A percentile compares a stretch with the other conserved stretches of the same genome.
These are phyloP conservation scores for Hyperoodon ampullatus DNA, from an alignment of 2,113 vertebrate genomes.

Conservation along the genomic window DNA sequence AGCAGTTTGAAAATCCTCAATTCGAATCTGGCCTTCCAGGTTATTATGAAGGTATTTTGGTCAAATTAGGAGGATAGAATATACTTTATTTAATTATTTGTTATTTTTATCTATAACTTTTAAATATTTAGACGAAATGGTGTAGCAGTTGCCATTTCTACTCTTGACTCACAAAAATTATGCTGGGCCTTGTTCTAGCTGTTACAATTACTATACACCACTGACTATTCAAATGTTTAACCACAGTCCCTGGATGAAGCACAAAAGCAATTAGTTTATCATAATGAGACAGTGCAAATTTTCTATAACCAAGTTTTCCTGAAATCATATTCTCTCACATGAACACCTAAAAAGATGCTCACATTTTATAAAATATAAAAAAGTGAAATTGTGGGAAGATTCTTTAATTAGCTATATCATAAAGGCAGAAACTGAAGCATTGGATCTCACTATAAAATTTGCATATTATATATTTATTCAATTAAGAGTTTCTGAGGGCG, in stretches of 20 bases:
- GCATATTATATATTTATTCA: not conserved
- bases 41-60: not conserved
- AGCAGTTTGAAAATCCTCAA: conserved; percentile 3
- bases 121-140: conserved; percentile 2
- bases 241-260: not conserved
- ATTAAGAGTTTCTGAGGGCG: not conserved
- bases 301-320: not conserved
- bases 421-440: conserved; percentile 7
- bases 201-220: not conserved
- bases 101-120: not conserved
- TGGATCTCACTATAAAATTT: not conserved
- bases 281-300: not conserved
- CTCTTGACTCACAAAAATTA: not conserved
- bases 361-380: conserved; percentile 25
- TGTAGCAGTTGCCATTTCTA: not conserved
- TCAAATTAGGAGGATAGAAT: not conserved
- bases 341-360: not conserved
- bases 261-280: not conserved
- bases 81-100: not conserved
- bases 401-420: conserved; percentile 19
- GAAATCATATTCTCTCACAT: not conserved
- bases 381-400: not conserved
- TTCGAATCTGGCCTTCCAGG: not conserved
- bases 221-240: not conserved
- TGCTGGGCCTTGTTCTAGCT: not conserved